Conservation (phyloP, 2,888 invertebrate species). For the Melangyna quadrimaculata region DNA sequence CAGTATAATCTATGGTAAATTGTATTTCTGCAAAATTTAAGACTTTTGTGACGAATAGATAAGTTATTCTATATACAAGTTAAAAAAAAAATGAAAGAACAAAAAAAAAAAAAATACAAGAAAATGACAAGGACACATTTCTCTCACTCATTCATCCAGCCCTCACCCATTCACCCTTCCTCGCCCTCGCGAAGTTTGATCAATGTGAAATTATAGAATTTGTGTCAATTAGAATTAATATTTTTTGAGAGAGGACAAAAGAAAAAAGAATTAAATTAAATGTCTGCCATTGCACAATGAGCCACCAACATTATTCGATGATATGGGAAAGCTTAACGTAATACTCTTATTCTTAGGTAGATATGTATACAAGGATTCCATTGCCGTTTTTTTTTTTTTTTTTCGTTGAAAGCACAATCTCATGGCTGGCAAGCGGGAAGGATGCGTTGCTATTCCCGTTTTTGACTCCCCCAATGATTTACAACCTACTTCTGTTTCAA, state of each 20-base stretch:
- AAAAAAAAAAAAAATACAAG: neutral
- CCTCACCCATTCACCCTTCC: neutral
- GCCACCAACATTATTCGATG: constrained; percentile 1
- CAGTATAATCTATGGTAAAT: constrained; percentile 29
- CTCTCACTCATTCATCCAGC: constrained; percentile 1
- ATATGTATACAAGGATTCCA: constrained; percentile 51
- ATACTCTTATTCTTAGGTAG: no score
- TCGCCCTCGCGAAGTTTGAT: neutral
- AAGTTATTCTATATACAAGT: no score
- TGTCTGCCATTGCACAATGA: constrained; percentile 14
- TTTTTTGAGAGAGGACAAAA: neutral
- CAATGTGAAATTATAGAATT: constrained; percentile 14
- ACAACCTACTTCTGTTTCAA: constrained; percentile 38
- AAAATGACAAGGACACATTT: constrained; percentile 11
- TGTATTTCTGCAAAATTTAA: constrained; percentile 37
- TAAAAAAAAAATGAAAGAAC: neutral
- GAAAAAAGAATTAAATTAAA: constrained; percentile 4
- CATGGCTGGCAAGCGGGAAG: neutral
- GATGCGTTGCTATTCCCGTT: constrained; percentile 25
- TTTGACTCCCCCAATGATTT: constrained; percentile 35
- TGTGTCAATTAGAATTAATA: constrained; percentile 21
- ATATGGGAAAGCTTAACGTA: constrained; percentile 41
- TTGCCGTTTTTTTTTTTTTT: constrained; percentile 32
- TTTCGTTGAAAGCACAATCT: constrained; percentile 42
- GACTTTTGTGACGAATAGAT: constrained; percentile 44